Conservation (phyloP, 2,113 vertebrate species). For the Chrysochloris asiatica region DNA sequence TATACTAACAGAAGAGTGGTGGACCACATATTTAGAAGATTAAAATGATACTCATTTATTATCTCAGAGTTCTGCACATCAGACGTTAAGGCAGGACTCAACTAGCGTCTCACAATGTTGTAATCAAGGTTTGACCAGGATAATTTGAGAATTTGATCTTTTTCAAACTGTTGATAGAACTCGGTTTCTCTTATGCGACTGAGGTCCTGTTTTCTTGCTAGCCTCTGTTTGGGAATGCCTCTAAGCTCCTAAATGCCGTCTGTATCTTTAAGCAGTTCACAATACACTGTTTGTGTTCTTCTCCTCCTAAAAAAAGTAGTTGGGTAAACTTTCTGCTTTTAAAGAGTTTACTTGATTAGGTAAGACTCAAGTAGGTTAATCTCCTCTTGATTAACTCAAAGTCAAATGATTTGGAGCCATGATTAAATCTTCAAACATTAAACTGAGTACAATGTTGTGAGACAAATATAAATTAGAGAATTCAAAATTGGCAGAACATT, state of each 20-base stretch:
- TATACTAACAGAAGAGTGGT: too few species aligned
- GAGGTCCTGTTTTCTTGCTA: neutral
- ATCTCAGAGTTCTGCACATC: neutral
- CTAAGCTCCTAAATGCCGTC: neutral
- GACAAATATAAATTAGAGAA: neutral
- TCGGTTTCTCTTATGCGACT: too few species aligned
- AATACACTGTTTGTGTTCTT: neutral
- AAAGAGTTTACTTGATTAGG: neutral
- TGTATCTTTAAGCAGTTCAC: too few species aligned
- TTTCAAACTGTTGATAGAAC: neutral
- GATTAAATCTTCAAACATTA: neutral
- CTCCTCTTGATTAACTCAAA: neutral
- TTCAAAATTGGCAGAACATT: neutral
- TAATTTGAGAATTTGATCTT: neutral
- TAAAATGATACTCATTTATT: fast-evolving
- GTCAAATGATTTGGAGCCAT: neutral
- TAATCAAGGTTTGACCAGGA: neutral
- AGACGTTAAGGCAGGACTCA: neutral
- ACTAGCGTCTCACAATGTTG: neutral
- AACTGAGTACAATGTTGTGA: neutral
- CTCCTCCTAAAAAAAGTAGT: neutral
- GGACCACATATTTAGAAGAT: neutral
- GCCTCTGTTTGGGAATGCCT: neutral
- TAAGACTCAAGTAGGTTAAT: neutral
- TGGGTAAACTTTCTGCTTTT: neutral